These are phyloP conservation scores for Clitarchus hookeri DNA, from an alignment of 2,888 invertebrate species.

Conservation along the genomic window DNA sequence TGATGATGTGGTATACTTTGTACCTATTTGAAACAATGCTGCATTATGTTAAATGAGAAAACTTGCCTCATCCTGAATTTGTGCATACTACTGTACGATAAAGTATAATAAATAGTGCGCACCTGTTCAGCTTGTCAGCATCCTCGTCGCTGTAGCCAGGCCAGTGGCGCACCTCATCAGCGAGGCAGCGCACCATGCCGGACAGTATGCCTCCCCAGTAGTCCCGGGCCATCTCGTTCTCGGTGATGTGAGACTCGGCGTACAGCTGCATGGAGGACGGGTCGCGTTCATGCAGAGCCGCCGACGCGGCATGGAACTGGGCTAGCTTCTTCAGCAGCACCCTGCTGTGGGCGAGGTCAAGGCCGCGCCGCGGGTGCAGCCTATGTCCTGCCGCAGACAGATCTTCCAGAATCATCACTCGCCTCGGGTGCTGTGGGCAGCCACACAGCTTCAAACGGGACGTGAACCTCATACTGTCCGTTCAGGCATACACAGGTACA, in stretches of 20 bases:
- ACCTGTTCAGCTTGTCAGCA: background rate
- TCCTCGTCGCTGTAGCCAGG: background rate
- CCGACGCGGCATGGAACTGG: background rate
- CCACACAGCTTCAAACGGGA: too few species aligned
- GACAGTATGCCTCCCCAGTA: background rate
- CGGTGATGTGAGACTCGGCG: background rate
- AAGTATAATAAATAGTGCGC: too few species aligned
- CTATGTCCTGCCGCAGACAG: background rate
- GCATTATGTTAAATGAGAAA: too few species aligned
- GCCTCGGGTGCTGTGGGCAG: background rate
- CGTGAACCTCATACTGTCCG: too few species aligned
- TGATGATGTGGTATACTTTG: too few species aligned
- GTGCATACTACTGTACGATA: too few species aligned
- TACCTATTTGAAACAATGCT: too few species aligned
- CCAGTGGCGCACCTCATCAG: background rate
- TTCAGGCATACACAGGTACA: too few species aligned
- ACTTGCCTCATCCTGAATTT: too few species aligned
- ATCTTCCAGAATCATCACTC: background rate
- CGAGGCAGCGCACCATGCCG: background rate
- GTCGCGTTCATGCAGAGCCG: background rate
- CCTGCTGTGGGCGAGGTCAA: background rate
- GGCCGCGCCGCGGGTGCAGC: background rate
- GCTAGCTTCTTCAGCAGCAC: background rate
- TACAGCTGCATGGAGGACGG: background rate
- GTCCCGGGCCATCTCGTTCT: background rate